phyloP scores from a whole-genome alignment of 2,888 invertebrate genomes.

The Agrochola macilenta region DNA sequence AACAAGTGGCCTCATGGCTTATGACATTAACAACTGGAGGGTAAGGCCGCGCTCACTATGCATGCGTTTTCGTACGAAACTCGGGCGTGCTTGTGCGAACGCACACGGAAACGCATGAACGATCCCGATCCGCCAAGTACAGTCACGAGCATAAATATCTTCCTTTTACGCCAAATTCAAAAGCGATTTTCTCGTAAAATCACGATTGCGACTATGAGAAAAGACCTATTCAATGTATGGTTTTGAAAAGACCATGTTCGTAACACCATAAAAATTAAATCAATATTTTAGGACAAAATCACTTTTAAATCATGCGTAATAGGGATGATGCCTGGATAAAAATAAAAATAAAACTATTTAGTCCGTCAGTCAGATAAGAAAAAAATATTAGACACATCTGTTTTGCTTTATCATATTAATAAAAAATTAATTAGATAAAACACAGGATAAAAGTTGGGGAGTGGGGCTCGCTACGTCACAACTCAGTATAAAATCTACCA shows the following conservation, averaged over 20 bases:
- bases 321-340: too few species aligned
- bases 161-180: neutral
- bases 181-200: neutral
- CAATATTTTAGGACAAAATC: neutral
- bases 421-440: too few species aligned
- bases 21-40: conserved; percentile 41
- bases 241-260: neutral
- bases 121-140: neutral
- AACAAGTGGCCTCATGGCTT: conserved; percentile 51
- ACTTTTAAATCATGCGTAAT: neutral
- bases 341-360: too few species aligned
- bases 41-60: conserved; percentile 29
- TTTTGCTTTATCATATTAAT: too few species aligned
- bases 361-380: too few species aligned
- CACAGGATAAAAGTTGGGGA: too few species aligned
- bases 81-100: neutral
- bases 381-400: too few species aligned
- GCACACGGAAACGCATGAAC: neutral
- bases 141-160: neutral
- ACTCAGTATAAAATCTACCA: too few species aligned
- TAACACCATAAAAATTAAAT: neutral
- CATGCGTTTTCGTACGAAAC: neutral
- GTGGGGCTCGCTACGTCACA: too few species aligned
- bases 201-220: neutral
- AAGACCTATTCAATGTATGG: neutral